These are phyloP conservation scores for Lithophane ornitopus DNA, from an alignment of 2,888 invertebrate species.

Conservation along the genomic window DNA sequence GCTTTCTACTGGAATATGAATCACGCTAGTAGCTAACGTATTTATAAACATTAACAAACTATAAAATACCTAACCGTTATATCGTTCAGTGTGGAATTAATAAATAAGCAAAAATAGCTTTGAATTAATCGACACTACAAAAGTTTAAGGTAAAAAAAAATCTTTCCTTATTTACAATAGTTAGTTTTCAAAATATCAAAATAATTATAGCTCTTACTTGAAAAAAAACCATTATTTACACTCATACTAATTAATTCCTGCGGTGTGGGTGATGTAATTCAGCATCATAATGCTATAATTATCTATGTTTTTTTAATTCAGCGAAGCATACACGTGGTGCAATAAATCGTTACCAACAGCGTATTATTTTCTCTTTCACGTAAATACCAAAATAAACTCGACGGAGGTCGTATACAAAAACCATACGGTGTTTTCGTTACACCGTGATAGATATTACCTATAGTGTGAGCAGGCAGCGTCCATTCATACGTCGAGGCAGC, in stretches of 20 bases:
- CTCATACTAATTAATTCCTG: conserved; percentile 3
- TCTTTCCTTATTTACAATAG: conserved; percentile 1
- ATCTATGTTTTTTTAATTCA: conserved; percentile 20
- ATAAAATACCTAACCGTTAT: background rate
- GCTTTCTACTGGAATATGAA: conserved; percentile 28
- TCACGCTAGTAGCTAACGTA: conserved; percentile 9
- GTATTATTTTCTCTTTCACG: conserved; percentile 20
- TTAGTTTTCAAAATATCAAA: conserved; percentile 8
- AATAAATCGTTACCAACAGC: conserved; percentile 24
- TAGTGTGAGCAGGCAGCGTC: conserved; percentile 1
- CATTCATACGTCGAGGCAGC: conserved; percentile 13
- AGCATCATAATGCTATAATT: conserved; percentile 13
- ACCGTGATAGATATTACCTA: conserved; percentile 27
- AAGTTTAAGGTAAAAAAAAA: background rate
- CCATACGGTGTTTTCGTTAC: conserved; percentile 22
- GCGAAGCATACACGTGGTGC: conserved; percentile 3
- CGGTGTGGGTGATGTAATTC: conserved; percentile 19
- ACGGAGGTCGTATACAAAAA: conserved; percentile 14
- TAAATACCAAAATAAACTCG: conserved; percentile 27
- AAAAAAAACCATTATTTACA: conserved; percentile 32
- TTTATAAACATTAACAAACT: conserved; percentile 19
- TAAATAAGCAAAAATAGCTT: background rate
- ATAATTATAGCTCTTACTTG: conserved; percentile 6
- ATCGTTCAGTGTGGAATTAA: background rate
- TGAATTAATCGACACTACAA: background rate